Percentiles rank a stretch among this genome's conserved stretches.
phyloP scores from a whole-genome alignment of 2,797 vertebrate genomes.

The Hyperoplus immaculatus region DNA sequence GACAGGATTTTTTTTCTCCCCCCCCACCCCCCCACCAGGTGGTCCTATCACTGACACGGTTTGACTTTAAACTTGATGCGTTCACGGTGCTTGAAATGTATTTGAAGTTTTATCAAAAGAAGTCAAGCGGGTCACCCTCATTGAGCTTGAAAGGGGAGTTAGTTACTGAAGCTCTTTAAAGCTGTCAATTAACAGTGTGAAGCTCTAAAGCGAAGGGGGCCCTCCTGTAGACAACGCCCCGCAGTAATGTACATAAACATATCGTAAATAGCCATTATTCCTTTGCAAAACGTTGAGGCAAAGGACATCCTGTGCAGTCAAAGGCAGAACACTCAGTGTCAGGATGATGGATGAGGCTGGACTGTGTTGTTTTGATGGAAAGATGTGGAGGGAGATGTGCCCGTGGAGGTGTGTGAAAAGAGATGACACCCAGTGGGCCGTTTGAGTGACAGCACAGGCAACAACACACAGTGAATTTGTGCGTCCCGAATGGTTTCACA shows the following conservation, averaged over 20 bases:
- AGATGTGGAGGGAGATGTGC: constrained; percentile 46
- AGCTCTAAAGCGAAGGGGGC: constrained; percentile 33
- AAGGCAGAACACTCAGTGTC: constrained; percentile 43
- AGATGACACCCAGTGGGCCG: constrained; percentile 39
- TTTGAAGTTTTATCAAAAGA: constrained; percentile 25
- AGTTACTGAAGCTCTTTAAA: constrained; percentile 23
- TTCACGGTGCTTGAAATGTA: not conserved
- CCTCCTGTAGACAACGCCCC: constrained; percentile 13
- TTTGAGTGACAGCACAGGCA: constrained; percentile 45
- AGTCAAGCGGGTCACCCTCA: constrained; percentile 18
- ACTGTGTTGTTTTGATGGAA: constrained; percentile 52
- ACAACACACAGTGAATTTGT: constrained; percentile 3
- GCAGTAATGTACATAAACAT: constrained; percentile 40
- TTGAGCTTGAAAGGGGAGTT: constrained; percentile 22
- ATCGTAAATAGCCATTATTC: constrained; percentile 67
- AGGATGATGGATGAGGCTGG: constrained; percentile 68
- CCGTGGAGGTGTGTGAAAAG: constrained; percentile 13
- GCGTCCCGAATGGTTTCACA: not conserved
- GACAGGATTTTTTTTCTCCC: constrained; percentile 2
- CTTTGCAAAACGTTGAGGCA: constrained; percentile 29
- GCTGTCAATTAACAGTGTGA: constrained; percentile 34
- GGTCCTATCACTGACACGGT: constrained; percentile 1
- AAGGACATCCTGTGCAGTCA: constrained; percentile 66
- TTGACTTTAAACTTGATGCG: constrained; percentile 1
- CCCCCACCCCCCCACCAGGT: constrained; percentile 2